A percentile compares a stretch with the other conserved stretches of the same genome.
Evolutionary conservation across 2,888 invertebrate genomes (phyloP).

Genomic region (Dorcus hopei): DNA sequence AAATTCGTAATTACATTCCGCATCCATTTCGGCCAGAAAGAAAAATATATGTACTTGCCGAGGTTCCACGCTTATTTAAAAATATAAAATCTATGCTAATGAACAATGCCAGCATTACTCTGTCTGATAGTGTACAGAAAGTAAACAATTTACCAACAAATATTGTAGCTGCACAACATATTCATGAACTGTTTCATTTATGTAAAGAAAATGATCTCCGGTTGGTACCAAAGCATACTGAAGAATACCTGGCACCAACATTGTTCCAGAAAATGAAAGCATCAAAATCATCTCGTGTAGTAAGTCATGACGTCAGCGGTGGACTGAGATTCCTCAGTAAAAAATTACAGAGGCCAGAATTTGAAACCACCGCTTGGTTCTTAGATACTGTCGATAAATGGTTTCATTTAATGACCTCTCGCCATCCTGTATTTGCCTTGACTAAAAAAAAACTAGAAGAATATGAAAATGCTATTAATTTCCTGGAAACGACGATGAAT

Average conservation of each 20-base stretch:
- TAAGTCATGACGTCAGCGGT: conserved; percentile 17
- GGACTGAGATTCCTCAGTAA: conserved; percentile 13
- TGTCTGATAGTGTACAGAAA: neutral
- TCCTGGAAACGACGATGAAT: conserved; percentile 3
- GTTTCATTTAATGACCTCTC: conserved; percentile 22
- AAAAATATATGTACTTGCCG: conserved; percentile 3
- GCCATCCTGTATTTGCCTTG: conserved; percentile 16
- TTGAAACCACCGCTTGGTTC: conserved; percentile 24
- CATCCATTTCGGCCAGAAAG: conserved; percentile 17
- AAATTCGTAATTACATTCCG: conserved; percentile 8
- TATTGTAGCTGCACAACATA: neutral
- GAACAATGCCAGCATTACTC: neutral
- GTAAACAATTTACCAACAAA: neutral
- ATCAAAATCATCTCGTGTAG: conserved; percentile 14
- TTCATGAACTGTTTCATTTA: too few species aligned
- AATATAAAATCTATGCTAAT: neutral
- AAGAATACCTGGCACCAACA: conserved; percentile 1
- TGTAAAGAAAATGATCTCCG: too few species aligned
- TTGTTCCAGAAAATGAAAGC: conserved; percentile 22
- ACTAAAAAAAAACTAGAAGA: conserved; percentile 11
- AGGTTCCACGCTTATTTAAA: conserved; percentile 1
- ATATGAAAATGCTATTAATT: conserved; percentile 10
- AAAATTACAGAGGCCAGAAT: conserved; percentile 11
- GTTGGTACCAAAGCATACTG: conserved; percentile 2
- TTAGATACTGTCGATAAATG: conserved; percentile 16